Evolutionary conservation across 1,140 invertebrate species (phyloP).

Genomic region (Orchesella cincta): DNA sequence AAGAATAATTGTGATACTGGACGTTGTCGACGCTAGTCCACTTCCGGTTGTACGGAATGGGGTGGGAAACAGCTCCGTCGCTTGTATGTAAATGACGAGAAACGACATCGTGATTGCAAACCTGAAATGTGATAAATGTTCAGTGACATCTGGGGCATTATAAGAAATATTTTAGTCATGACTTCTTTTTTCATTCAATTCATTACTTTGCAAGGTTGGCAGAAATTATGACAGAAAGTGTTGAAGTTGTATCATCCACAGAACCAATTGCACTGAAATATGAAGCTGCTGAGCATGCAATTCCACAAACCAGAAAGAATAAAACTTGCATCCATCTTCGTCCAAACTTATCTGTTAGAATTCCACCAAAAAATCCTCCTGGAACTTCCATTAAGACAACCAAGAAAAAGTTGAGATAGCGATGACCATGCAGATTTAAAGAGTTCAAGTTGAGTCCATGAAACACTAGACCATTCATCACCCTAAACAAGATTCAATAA

Average conservation of each 20-base stretch:
- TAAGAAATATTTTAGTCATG: too few species aligned
- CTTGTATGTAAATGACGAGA: conserved; percentile 57
- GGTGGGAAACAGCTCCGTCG: conserved; percentile 70
- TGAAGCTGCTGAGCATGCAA: conserved; percentile 6
- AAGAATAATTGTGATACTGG: neutral
- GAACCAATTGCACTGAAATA: neutral
- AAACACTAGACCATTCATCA: neutral
- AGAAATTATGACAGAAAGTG: too few species aligned
- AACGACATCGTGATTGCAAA: neutral
- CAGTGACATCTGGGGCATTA: too few species aligned
- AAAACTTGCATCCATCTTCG: conserved; percentile 43
- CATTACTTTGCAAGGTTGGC: neutral
- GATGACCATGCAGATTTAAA: conserved; percentile 6
- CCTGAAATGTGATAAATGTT: neutral
- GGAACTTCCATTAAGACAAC: conserved; percentile 23
- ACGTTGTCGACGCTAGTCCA: conserved; percentile 63
- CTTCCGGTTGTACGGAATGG: conserved; percentile 67
- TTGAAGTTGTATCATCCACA: neutral
- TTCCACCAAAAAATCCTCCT: conserved; percentile 36
- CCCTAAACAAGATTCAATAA: too few species aligned
- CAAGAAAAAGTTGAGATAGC: conserved; percentile 17
- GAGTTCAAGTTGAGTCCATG: neutral
- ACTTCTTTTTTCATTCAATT: neutral
- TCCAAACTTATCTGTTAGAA: conserved; percentile 37
- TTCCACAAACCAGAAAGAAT: conserved; percentile 30